Conservation (phyloP, 2,113 vertebrate species). For the Apeltes quadracus region DNA sequence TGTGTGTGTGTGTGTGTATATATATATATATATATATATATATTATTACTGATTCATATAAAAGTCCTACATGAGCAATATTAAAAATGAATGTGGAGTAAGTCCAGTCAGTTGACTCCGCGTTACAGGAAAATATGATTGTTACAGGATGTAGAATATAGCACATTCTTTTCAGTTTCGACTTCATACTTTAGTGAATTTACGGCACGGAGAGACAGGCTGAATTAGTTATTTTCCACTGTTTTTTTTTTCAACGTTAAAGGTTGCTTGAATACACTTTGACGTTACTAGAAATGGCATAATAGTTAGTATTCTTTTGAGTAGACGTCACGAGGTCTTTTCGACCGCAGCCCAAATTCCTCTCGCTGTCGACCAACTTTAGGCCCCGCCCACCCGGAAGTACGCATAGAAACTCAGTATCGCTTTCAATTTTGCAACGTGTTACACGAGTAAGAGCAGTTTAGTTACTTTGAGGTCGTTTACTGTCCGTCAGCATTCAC, state of each 20-base stretch:
- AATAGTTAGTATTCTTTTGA: too few species aligned
- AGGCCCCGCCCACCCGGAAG: slow-evolving; percentile 56
- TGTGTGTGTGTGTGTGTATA: too few species aligned
- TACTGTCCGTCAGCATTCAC: background rate
- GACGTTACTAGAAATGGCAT: too few species aligned
- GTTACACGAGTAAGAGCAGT: background rate
- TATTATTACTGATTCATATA: background rate
- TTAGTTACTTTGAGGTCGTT: background rate
- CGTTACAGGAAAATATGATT: background rate
- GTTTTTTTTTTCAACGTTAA: background rate
- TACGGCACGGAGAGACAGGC: background rate
- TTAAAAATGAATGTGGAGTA: background rate
- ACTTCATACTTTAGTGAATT: background rate
- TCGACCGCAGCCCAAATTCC: background rate
- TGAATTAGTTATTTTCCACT: background rate
- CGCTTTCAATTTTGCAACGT: slow-evolving; percentile 44
- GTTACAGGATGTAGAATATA: background rate
- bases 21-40: too few species aligned
- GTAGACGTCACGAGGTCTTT: too few species aligned
- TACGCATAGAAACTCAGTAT: background rate
- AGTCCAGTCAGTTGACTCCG: background rate
- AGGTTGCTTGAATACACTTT: background rate
- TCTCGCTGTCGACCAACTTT: background rate
- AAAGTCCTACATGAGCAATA: background rate
- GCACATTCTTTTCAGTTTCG: background rate